Evolutionary conservation across 2,888 invertebrate species (phyloP).

Genomic region (Oasisia sp.): DNA sequence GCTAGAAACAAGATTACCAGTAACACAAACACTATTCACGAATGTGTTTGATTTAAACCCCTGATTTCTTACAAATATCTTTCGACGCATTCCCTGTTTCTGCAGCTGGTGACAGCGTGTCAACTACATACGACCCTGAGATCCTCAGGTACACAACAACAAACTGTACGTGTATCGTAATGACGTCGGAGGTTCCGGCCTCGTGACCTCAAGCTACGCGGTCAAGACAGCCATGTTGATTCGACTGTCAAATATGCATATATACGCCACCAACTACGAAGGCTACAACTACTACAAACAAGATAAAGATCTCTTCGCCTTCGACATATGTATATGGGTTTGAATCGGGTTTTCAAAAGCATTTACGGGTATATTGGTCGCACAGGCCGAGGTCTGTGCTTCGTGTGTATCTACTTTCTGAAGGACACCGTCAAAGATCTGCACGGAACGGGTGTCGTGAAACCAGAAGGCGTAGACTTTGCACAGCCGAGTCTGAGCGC

Average conservation of each 20-base stretch:
- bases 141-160: neutral
- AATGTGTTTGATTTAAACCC: neutral
- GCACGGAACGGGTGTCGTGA: no score
- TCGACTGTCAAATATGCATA: neutral
- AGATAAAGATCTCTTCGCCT: neutral
- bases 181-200: neutral
- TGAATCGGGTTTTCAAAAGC: neutral
- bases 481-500: no score
- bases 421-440: no score
- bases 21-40: no score
- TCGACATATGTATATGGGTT: neutral
- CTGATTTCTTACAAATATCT: no score
- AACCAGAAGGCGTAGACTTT: no score
- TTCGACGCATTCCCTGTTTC: no score
- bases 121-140: neutral
- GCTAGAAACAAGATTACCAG: no score
- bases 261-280: neutral
- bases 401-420: no score
- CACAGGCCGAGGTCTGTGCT: neutral
- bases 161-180: neutral
- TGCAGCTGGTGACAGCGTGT: neutral
- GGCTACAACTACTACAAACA: neutral
- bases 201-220: neutral
- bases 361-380: neutral
- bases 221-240: neutral